Evolutionary conservation across 2,113 vertebrate genomes (phyloP).

Genomic region (Mandrillus leucophaeus): DNA sequence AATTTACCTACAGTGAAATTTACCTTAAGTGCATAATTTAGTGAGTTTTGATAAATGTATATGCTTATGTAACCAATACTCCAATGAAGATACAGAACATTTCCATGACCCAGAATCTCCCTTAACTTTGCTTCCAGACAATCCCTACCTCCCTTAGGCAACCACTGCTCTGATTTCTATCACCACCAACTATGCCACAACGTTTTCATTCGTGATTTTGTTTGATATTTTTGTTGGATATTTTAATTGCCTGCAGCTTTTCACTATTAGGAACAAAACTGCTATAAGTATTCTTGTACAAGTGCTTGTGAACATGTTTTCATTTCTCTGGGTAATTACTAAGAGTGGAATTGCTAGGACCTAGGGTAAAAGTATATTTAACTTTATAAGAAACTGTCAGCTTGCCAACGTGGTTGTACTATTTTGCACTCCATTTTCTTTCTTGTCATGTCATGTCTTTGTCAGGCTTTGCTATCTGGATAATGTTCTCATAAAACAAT

Average conservation of each 20-base stretch:
- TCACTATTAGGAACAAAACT: not conserved
- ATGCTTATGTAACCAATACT: not conserved
- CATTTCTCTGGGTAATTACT: not conserved
- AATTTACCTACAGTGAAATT: not conserved
- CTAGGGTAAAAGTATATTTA: not conserved
- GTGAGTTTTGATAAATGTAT: slow-evolving; percentile 7
- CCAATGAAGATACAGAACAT: not conserved
- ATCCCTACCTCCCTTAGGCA: not conserved
- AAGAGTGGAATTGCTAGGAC: not conserved
- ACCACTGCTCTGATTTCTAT: not conserved
- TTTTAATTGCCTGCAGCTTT: not conserved
- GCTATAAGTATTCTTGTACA: not conserved
- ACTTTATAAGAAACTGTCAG: not conserved
- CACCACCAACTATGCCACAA: not conserved
- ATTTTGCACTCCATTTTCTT: not conserved
- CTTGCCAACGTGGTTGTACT: not conserved
- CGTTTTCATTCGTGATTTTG: not conserved
- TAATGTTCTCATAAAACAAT: not conserved
- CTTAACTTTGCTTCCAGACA: not conserved
- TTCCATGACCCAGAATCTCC: not conserved
- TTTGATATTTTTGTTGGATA: not conserved
- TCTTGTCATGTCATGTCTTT: not conserved
- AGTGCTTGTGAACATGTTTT: not conserved
- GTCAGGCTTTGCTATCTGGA: not conserved
- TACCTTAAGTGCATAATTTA: not conserved